Base-by-base conservation (phyloP, 92 coral and sea anemone genomes). In the Epizoanthus rinbou region DNA sequence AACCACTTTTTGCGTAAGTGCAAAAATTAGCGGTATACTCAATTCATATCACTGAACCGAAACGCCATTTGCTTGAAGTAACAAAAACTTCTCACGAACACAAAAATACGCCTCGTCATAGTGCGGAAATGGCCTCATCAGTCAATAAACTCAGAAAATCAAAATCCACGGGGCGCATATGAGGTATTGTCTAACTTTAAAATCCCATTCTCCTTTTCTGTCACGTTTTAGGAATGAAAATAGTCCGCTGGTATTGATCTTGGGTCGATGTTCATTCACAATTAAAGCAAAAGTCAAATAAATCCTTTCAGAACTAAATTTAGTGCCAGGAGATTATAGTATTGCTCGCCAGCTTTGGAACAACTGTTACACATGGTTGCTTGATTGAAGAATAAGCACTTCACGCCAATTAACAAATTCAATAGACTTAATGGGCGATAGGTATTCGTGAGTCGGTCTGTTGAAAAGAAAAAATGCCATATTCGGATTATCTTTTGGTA, bases 91-190 rank as follows among this genome's bases (percentile, higher is more conserved):
- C 58, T 78, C 43, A 60, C 71, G 71, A 43, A 60, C 24, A 7
- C 21, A 39, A 25, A 69, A 59, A 62, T 37, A 37, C 43, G 31
- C 31, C 31, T 28, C 0, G 31, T 28, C 6, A 37, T 37, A 37
- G 43, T 37, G 43, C 43, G 71, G 15, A 62, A 28, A 43, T 21
- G 16, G 43, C 43, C 39, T 21, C 82, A 15, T 39, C n/a, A n/a
- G 82, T 62, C 35, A 35, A 63, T 11, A 62, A 31, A 62, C 57
- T 1, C 41, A 62, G 45, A 78, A 47, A 35, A 5, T 16, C 45
- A 78, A 21, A 78, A 57, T 60, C 82, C 45, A 69, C 82, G 82
- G 82, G 82, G 82, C 15, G 82, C 71, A 78, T 9, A 74, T 31
- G 11, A 2, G 52, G 13, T 69, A 41, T 78, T 78, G 82, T 78